Evolutionary conservation across 2,113 vertebrate genomes (phyloP).

Genomic region (Toxotes jaculatrix): DNA sequence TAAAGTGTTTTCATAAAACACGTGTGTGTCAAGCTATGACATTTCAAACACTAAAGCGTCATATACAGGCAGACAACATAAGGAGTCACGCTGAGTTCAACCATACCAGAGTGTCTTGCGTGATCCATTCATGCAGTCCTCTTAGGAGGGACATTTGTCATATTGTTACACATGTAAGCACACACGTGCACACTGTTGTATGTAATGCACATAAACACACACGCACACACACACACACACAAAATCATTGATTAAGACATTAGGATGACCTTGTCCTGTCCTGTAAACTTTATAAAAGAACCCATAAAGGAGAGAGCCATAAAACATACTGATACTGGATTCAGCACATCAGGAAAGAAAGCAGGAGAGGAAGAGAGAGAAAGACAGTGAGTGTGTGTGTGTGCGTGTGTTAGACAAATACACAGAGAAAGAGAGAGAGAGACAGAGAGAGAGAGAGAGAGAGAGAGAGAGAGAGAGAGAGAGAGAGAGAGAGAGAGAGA

Average conservation of each 20-base stretch:
- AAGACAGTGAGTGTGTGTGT: background rate
- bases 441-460: background rate
- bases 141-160: background rate
- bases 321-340: slow-evolving; percentile 56
- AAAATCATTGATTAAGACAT: slow-evolving; percentile 26
- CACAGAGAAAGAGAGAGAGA: background rate
- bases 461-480: background rate
- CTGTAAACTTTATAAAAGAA: slow-evolving; percentile 48
- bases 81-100: slow-evolving; percentile 41
- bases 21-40: background rate
- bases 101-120: background rate
- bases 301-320: slow-evolving; percentile 39
- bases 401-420: slow-evolving; percentile 19
- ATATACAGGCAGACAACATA: background rate
- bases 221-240: background rate
- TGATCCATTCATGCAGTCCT: slow-evolving; percentile 2
- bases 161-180: background rate
- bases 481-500: background rate
- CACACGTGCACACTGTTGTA: background rate
- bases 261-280: slow-evolving; percentile 36
- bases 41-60: background rate
- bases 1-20: slow-evolving; percentile 41
- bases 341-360: slow-evolving; percentile 2
- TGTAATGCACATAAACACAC: background rate
- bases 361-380: background rate